These are phyloP conservation scores for Agelaius phoeniceus DNA, from an alignment of 2,113 vertebrate species.

Conservation along the genomic window DNA sequence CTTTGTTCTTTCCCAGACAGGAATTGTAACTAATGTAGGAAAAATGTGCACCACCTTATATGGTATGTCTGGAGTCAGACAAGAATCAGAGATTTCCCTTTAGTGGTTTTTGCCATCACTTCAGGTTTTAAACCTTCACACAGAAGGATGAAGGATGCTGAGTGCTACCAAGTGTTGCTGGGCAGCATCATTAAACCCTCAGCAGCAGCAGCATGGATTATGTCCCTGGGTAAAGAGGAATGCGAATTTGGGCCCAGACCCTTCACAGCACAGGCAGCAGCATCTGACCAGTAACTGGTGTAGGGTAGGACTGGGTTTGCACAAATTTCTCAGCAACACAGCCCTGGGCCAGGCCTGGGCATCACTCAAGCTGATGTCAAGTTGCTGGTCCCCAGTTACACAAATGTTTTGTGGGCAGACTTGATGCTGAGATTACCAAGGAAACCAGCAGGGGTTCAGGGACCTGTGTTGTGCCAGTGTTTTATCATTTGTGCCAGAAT, in stretches of 20 bases:
- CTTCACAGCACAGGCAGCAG: neutral
- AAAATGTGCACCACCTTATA: neutral
- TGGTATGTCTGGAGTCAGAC: neutral
- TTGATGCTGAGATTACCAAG: neutral
- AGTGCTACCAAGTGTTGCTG: neutral
- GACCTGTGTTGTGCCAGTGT: conserved; percentile 36
- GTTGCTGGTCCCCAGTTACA: neutral
- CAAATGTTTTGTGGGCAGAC: neutral
- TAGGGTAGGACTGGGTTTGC: neutral
- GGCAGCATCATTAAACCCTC: neutral
- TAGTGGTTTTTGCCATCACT: neutral
- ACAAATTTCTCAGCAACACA: neutral
- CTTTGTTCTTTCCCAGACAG: neutral
- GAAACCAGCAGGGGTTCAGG: conserved; percentile 31
- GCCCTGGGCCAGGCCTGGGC: neutral
- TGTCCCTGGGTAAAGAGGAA: neutral
- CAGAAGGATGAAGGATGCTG: neutral
- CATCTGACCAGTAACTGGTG: neutral
- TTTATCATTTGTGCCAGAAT: conserved; percentile 58
- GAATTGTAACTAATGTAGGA: neutral
- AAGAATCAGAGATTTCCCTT: neutral
- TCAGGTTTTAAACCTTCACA: neutral
- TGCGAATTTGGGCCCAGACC: neutral
- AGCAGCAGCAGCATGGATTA: neutral
- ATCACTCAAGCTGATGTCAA: neutral